Conservation (phyloP, 2,797 vertebrate species). For the Eospalax fontanierii region DNA sequence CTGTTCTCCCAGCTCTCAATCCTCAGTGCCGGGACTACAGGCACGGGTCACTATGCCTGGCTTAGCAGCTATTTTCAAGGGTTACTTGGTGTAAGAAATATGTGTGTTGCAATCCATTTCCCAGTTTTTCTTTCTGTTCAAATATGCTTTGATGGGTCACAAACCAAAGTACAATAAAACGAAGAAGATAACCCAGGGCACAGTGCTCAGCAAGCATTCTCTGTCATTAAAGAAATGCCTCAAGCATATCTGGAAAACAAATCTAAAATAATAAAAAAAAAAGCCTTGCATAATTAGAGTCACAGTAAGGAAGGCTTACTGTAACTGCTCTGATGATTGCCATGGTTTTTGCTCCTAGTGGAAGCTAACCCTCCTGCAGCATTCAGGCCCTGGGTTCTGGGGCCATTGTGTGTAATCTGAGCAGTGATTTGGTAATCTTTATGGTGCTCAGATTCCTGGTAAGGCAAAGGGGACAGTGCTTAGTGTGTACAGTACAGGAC, state of each 20-base stretch:
- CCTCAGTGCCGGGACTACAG: background rate
- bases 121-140: slow-evolving; percentile 40
- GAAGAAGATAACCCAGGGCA: background rate
- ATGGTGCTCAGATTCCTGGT: background rate
- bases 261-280: too few relatives aligned
- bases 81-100: slow-evolving; percentile 24
- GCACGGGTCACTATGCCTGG: background rate
- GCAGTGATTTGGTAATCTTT: background rate
- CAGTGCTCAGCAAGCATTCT: background rate
- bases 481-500: accelerated
- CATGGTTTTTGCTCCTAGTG: background rate
- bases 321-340: background rate
- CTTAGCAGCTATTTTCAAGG: background rate
- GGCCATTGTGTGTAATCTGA: background rate
- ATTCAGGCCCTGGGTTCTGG: background rate
- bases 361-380: background rate
- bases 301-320: slow-evolving; percentile 4
- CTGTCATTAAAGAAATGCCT: background rate
- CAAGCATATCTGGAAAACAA: background rate
- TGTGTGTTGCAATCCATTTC: background rate
- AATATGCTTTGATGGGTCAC: background rate
- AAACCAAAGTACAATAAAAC: slow-evolving; percentile 12
- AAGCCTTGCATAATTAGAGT: background rate
- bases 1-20: background rate
- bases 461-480: background rate